Conservation (phyloP, 2,113 vertebrate genomes). For the Colaptes auratus region DNA sequence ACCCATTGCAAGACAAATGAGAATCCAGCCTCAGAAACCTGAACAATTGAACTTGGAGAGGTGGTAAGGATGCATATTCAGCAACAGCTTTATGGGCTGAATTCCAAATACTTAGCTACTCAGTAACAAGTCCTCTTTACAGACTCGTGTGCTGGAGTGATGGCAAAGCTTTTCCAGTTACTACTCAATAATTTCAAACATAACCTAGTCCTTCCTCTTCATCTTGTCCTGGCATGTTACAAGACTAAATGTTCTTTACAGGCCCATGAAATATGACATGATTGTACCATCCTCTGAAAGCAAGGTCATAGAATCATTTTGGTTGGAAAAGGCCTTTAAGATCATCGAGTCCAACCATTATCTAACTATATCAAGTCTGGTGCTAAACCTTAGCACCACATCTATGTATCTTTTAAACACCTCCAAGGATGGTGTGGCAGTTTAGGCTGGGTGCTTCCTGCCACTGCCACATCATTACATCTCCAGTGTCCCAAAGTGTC, state of each 20-base stretch:
- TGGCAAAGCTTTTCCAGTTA: background rate
- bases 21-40: background rate
- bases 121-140: background rate
- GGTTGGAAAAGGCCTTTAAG: too few relatives aligned
- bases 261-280: background rate
- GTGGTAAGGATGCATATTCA: background rate
- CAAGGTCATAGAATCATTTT: background rate
- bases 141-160: background rate
- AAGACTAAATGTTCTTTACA: background rate
- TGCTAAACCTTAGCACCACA: too few relatives aligned
- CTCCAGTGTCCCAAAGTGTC: too few relatives aligned
- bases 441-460: too few relatives aligned
- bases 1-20: background rate
- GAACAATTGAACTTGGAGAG: background rate
- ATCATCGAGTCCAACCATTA: too few relatives aligned
- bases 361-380: too few relatives aligned
- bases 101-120: background rate
- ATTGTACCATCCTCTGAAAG: background rate
- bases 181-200: background rate
- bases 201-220: background rate
- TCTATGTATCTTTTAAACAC: too few relatives aligned
- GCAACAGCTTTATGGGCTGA: background rate
- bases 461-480: too few relatives aligned
- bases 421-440: too few relatives aligned
- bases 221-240: background rate